Evolutionary conservation across 2,888 invertebrate species (phyloP), one percentile per base, ranked within the genome.

Genomic region (Xestia sexstrigata): DNA sequence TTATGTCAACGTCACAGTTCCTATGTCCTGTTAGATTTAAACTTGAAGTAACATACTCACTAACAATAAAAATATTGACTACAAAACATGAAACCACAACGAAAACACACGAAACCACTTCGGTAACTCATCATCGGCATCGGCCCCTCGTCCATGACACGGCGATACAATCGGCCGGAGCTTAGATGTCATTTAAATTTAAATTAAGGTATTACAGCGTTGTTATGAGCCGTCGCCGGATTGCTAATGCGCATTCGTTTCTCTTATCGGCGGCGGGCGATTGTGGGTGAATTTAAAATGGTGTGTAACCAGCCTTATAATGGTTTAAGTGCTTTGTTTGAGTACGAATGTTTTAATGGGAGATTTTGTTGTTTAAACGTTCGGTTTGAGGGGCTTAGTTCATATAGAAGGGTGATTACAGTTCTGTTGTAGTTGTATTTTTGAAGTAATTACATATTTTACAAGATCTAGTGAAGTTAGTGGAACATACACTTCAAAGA

Each of bases 111-210:
- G 71, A 75, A 85, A 84, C 73, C 81, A 79, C 74, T 79, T 55
- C 68, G 82, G 83, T 86, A 85, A 82, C 73, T 85, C 84, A 83
- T 85, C 82, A 82, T 86, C 79, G 75, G 65, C 82, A 82, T 86
- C 79, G 75, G 65, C 71, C 81, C 84, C 80, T 77, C 80, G 78
- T 35, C 78, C 62, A 92, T 91, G 92, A 92, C 93, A 90, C 90
- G 81, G 89, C 89, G 93, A 93, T 93, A 88, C 88, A 92, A 94
- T 93, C 95, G 89, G 85, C 76, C 83, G 83, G 81, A 90, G 94
- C 94, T 96, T 95, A 95, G 93, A 91, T 94, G 95, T 95, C 94
- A 96, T 96, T 96, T 96, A 96, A 96, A 96, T 96, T 96, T 96
- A 96, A 96, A 96, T 96, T 94, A 94, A 95, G 96, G 96, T 93